Conservation (phyloP, 2,888 invertebrate species). For the Scrobipalpa costella region DNA sequence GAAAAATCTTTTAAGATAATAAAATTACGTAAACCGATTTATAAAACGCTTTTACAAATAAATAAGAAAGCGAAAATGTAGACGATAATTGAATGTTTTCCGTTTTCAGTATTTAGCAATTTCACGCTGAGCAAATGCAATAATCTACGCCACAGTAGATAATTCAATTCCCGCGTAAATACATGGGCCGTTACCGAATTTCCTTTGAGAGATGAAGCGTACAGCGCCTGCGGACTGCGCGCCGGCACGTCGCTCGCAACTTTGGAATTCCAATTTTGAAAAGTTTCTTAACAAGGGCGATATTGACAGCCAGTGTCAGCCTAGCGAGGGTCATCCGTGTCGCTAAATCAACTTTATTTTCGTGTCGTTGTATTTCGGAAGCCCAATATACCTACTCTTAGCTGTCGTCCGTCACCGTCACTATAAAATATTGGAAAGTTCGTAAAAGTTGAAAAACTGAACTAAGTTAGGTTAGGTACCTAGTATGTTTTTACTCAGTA, state of each 20-base stretch:
- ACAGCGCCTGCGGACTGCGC: constrained; percentile 58
- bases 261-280: constrained; percentile 81
- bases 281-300: constrained; percentile 76
- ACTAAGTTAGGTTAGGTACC: no score
- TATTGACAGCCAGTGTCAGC: constrained; percentile 77
- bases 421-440: no score
- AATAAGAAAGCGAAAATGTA: constrained; percentile 28
- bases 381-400: neutral
- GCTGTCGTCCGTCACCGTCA: neutral
- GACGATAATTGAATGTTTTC: constrained; percentile 45
- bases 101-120: constrained; percentile 62
- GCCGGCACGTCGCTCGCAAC: constrained; percentile 75
- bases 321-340: constrained; percentile 53
- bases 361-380: neutral
- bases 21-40: neutral
- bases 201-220: constrained; percentile 78
- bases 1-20: neutral
- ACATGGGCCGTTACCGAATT: constrained; percentile 74
- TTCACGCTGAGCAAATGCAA: constrained; percentile 72
- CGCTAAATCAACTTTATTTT: constrained; percentile 45
- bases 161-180: constrained; percentile 75
- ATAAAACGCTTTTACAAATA: neutral
- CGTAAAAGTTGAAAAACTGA: no score
- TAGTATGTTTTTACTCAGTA: no score
- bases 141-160: constrained; percentile 70